phyloP scores from a whole-genome alignment of 2,888 invertebrate genomes.

The Polyommatus icarus region DNA sequence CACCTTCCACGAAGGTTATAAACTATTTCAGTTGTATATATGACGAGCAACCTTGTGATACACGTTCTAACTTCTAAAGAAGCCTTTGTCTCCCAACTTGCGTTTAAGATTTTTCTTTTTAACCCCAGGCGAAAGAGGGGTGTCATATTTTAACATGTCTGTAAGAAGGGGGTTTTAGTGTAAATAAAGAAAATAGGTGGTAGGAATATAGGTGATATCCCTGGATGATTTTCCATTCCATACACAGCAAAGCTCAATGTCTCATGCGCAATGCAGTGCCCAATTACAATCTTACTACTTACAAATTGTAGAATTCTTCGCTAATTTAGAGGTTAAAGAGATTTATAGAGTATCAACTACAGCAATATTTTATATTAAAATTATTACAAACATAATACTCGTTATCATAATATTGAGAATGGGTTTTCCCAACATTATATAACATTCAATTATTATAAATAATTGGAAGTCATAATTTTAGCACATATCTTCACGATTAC shows the following conservation, averaged over 20 bases:
- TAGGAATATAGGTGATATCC: too few relatives aligned
- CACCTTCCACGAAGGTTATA: slow-evolving; percentile 26
- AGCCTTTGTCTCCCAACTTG: neutral
- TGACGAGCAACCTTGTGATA: slow-evolving; percentile 3
- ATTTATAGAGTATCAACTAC: neutral
- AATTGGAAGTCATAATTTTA: neutral
- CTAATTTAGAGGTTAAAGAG: neutral
- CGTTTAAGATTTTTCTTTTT: neutral
- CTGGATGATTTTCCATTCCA: too few relatives aligned
- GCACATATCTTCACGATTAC: neutral
- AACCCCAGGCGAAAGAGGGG: neutral
- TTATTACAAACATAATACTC: neutral
- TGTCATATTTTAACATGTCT: neutral
- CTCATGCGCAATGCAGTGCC: too few relatives aligned
- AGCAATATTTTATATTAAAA: neutral
- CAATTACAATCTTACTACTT: neutral
- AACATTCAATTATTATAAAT: neutral
- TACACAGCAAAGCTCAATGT: too few relatives aligned
- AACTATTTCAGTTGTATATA: slow-evolving; percentile 19
- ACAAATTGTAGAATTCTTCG: neutral
- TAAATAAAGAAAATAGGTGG: too few relatives aligned
- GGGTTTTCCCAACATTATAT: neutral
- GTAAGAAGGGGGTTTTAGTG: too few relatives aligned
- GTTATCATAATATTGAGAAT: neutral
- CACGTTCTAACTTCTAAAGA: neutral